Conservation (phyloP, 2,113 vertebrate genomes). For the Oryzias javanicus region DNA sequence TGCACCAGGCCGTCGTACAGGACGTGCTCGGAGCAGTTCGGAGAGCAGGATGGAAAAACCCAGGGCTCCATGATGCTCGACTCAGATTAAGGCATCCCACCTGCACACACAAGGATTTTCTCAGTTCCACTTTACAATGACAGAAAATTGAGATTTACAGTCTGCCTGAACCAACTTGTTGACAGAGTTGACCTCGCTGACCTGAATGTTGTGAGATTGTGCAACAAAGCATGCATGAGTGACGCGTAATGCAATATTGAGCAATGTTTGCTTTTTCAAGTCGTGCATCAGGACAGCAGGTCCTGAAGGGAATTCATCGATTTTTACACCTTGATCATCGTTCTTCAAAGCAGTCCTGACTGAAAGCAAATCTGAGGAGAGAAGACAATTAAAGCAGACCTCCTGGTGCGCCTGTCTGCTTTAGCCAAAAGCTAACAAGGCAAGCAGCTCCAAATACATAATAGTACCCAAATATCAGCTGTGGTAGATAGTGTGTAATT, state of each 20-base stretch:
- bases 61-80: constrained; percentile 68
- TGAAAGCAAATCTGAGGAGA: constrained; percentile 9
- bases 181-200: not conserved
- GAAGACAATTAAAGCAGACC: constrained; percentile 1
- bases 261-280: constrained; percentile 3
- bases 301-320: constrained; percentile 11
- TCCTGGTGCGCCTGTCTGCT: constrained; percentile 12
- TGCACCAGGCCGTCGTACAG: constrained; percentile 75
- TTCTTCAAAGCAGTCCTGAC: constrained; percentile 4
- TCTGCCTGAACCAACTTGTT: not conserved
- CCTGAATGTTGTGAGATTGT: constrained; percentile 10
- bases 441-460: constrained; percentile 47
- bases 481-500: constrained; percentile 12
- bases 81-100: constrained; percentile 42
- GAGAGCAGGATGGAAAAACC: constrained; percentile 67
- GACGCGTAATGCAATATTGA: not conserved
- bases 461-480: constrained; percentile 38
- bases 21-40: constrained; percentile 76
- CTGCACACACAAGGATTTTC: constrained; percentile 41
- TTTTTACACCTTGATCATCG: constrained; percentile 3
- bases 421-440: constrained; percentile 17
- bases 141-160: not conserved
- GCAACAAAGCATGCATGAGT: not conserved
- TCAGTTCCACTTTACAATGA: constrained; percentile 4
- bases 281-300: not conserved